A percentile compares a stretch with the other conserved stretches of the same genome.
Evolutionary conservation across 1,140 invertebrate species (phyloP).

Genomic region (Leptoteleia sp.): DNA sequence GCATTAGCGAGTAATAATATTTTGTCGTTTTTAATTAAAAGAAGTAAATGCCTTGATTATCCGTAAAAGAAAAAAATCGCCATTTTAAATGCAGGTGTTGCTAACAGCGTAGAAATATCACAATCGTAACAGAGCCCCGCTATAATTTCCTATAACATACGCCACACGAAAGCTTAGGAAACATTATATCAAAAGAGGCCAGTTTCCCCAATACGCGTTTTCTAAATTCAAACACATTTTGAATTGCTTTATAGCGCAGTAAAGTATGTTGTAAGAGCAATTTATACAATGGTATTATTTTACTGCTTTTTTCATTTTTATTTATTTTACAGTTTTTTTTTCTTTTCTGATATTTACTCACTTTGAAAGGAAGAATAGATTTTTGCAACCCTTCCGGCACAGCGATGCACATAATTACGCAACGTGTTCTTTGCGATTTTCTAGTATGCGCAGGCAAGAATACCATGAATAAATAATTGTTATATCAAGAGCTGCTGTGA

Average conservation of each 20-base stretch:
- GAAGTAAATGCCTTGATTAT: slow-evolving; percentile 1
- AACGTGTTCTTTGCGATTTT: slow-evolving; percentile 16
- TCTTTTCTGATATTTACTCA: too few species aligned
- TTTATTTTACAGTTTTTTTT: too few species aligned
- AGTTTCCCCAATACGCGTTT: too few species aligned
- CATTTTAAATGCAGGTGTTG: slow-evolving; percentile 10
- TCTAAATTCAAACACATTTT: too few species aligned
- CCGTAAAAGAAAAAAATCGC: not conserved
- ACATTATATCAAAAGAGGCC: slow-evolving; percentile 3
- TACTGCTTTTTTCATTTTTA: too few species aligned
- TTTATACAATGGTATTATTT: too few species aligned
- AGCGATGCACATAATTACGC: slow-evolving; percentile 15
- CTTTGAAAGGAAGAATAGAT: slow-evolving; percentile 3
- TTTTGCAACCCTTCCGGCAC: slow-evolving; percentile 27
- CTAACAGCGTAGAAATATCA: slow-evolving; percentile 7
- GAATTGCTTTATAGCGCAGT: too few species aligned
- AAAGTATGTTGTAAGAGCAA: too few species aligned
- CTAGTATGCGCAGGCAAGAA: not conserved
- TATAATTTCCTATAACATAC: too few species aligned
- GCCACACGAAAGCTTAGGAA: too few species aligned
- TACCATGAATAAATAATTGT: slow-evolving; percentile 16
- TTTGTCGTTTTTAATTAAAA: slow-evolving; percentile 28
- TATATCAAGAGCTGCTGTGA: not conserved
- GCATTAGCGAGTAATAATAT: slow-evolving; percentile 6
- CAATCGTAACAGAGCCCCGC: too few species aligned